Base-by-base conservation (phyloP, 2,888 invertebrate genomes). In the Steinernema scapterisci region DNA sequence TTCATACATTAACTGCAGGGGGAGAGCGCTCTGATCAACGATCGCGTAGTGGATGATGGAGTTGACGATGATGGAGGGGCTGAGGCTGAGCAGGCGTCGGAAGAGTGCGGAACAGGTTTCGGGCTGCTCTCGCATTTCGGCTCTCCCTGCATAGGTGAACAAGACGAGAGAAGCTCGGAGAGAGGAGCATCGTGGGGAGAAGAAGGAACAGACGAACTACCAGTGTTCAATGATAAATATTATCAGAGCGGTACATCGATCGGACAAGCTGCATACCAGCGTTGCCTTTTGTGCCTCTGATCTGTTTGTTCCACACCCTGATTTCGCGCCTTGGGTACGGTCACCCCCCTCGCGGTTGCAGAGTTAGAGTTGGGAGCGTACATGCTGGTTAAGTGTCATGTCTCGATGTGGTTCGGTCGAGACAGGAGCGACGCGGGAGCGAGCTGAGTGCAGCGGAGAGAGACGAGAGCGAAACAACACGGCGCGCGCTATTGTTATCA, bases 21-120 rank as follows among this genome's bases (percentile, higher is more conserved):
- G 9, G 63, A 63, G 63, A 63, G 25, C 21, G 63, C 63, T 25
- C 16, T 63, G 63, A 63, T 63, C 63, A 63, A 63, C 63, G 63
- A 63, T 63, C 63, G 63, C 63, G 63, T 63, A 63, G 63, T 63
- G 63, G 63, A 63, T 63, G 63, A 63, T 63, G 63, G 63, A 63
- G 63, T 38, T 63, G 63, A 63, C 63, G 63, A 63, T 63, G 63
- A 63, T 63, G 63, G 63, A 63, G 31, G 31, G 38, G 63, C 38
- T 63, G 63, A 63, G 63, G 63, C 63, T 31, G 63, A 63, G 63
- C 63, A 63, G 63, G 63, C 63, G 63, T 63, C 31, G 63, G 63
- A 27, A 63, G 63, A 63, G 63, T 63, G 63, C 63, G 63, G 63
- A 63, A 63, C 63, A 63, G 63, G 63, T 63, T 63, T 63, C 63